Conservation (phyloP, 1,140 invertebrate genomes). For the Bombus superbus region DNA sequence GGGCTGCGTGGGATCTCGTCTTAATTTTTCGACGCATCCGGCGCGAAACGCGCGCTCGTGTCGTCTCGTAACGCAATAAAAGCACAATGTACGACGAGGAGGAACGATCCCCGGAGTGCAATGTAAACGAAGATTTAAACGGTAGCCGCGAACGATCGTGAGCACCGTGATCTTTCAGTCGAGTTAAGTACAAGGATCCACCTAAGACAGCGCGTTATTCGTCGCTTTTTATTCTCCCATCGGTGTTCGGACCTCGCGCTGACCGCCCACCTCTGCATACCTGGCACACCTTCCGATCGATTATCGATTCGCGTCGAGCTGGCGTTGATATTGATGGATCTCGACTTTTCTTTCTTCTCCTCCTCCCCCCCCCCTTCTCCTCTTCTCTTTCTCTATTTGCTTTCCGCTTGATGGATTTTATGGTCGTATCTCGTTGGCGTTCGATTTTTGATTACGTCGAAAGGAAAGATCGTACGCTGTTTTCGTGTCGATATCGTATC, state of each 20-base stretch:
- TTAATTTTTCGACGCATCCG: too few species aligned
- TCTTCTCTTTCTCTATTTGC: background rate
- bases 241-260: background rate
- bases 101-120: too few species aligned
- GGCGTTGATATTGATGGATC: conserved; percentile 47
- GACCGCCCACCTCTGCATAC: conserved; percentile 46
- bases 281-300: conserved; percentile 57
- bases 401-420: background rate
- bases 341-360: background rate
- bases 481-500: background rate
- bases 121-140: conserved; percentile 54
- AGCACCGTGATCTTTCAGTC: conserved; percentile 38
- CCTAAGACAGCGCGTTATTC: conserved; percentile 41
- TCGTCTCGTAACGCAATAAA: too few species aligned
- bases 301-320: conserved; percentile 48
- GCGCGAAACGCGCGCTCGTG: too few species aligned
- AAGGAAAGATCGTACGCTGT: background rate
- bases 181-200: conserved; percentile 28
- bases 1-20: too few species aligned
- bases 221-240: conserved; percentile 32
- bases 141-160: conserved; percentile 49
- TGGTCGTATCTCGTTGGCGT: background rate
- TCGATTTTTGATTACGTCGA: conserved; percentile 5
- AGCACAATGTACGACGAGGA: too few species aligned
- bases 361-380: too few species aligned